Percentiles rank a stretch among this genome's conserved stretches.
These are phyloP conservation scores for Drosophila kuntzei DNA, from an alignment of 2,888 invertebrate species.

Conservation along the genomic window DNA sequence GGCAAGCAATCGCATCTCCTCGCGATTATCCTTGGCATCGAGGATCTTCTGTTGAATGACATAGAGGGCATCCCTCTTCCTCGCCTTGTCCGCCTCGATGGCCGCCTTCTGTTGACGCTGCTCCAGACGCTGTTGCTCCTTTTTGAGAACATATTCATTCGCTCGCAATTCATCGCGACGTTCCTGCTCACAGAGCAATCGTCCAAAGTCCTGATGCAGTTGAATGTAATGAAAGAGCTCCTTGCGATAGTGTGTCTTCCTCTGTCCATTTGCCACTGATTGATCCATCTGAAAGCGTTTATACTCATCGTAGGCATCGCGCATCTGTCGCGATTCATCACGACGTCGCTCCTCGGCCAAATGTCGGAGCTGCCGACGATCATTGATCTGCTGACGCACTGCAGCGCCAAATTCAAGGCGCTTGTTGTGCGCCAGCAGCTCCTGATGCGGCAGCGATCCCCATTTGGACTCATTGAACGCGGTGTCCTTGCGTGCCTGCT, in stretches of 20 bases:
- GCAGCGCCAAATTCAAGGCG: constrained; percentile 62
- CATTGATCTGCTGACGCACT: constrained; percentile 67
- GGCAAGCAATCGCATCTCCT: constrained; percentile 68
- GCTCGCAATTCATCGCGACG: constrained; percentile 66
- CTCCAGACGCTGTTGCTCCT: constrained; percentile 52
- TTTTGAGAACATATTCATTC: constrained; percentile 42
- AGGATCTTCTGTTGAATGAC: constrained; percentile 66
- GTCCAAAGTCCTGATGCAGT: constrained; percentile 54
- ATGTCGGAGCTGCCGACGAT: constrained; percentile 56
- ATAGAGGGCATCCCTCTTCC: constrained; percentile 48
- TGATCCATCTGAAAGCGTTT: constrained; percentile 50
- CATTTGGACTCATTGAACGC: constrained; percentile 61
- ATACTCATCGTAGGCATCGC: constrained; percentile 49
- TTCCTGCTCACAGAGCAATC: constrained; percentile 68
- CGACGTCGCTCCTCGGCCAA: constrained; percentile 58
- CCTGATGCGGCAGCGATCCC: constrained; percentile 54
- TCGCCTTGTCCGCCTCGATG: constrained; percentile 39
- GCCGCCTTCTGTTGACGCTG: constrained; percentile 47
- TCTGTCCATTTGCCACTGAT: background rate
- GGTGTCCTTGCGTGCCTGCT: constrained; percentile 85
- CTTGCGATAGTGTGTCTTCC: constrained; percentile 57
- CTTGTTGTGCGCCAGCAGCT: constrained; percentile 39
- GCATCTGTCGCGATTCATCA: constrained; percentile 52
- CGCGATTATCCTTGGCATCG: constrained; percentile 65
- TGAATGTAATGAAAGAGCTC: constrained; percentile 57